Conservation (phyloP, 2,797 vertebrate species). For the Lagocephalus sceleratus region DNA sequence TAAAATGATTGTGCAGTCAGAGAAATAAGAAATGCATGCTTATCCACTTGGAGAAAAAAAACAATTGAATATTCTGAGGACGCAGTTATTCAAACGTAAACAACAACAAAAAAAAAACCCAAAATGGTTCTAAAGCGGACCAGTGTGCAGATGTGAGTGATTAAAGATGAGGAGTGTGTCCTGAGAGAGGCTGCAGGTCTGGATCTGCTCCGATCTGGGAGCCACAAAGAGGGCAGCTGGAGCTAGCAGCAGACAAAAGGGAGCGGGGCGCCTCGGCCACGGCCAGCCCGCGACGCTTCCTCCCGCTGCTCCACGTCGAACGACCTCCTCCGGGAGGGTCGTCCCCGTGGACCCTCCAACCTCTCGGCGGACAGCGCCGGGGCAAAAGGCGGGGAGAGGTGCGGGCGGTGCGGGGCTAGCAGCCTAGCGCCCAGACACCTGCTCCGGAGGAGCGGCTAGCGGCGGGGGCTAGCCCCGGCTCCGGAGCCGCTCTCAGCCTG, state of each 20-base stretch:
- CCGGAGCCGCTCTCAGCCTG: slow-evolving; percentile 23
- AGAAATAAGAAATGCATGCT: no score
- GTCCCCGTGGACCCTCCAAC: no score
- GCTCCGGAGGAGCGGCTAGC: slow-evolving; percentile 76
- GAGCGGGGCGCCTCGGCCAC: slow-evolving; percentile 76
- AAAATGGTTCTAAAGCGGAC: not conserved
- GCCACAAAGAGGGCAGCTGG: slow-evolving; percentile 68
- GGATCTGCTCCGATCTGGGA: no score
- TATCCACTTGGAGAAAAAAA: no score
- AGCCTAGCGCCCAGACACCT: slow-evolving; percentile 75
- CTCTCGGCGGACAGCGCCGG: no score
- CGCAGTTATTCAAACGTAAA: not conserved
- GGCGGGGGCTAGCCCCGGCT: slow-evolving; percentile 52
- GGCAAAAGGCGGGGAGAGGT: slow-evolving; percentile 20
- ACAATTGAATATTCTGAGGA: no score
- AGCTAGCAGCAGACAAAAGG: slow-evolving; percentile 76
- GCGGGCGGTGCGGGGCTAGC: slow-evolving; percentile 65
- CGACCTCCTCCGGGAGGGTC: no score
- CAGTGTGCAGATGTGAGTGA: slow-evolving; percentile 13
- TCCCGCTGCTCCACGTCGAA: not conserved
- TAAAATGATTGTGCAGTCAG: no score
- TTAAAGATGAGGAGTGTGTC: slow-evolving; percentile 4
- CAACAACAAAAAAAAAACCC: slow-evolving; percentile 6
- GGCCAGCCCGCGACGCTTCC: slow-evolving; percentile 48
- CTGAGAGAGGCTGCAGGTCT: slow-evolving; percentile 47